Evolutionary conservation across 2,113 vertebrate genomes (phyloP).

Genomic region (Cyanistes caeruleus): DNA sequence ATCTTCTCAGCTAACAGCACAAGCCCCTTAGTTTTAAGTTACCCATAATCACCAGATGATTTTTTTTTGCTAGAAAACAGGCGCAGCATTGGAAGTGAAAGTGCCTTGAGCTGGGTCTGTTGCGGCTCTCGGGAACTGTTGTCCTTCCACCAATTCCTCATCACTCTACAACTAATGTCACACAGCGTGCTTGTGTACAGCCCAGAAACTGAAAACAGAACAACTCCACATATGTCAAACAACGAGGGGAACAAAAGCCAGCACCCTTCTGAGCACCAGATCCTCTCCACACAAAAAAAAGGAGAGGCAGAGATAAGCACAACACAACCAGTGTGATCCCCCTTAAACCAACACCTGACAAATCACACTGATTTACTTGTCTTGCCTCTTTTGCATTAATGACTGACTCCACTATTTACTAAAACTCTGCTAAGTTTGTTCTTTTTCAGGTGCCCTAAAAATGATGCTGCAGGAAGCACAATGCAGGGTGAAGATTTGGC

Average conservation of each 20-base stretch:
- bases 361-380: background rate
- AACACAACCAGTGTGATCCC: background rate
- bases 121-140: fast-evolving
- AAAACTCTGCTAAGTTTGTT: slow-evolving; percentile 59
- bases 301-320: background rate
- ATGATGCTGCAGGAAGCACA: slow-evolving; percentile 15
- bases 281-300: background rate
- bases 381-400: background rate
- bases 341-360: background rate
- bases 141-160: background rate
- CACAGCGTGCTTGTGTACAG: background rate
- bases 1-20: background rate
- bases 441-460: slow-evolving; percentile 43
- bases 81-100: background rate
- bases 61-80: background rate
- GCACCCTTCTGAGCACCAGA: background rate
- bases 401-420: slow-evolving; percentile 7
- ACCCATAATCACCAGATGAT: background rate
- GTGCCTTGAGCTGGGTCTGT: background rate
- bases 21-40: background rate
- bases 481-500: slow-evolving; percentile 15
- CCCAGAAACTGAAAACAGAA: background rate
- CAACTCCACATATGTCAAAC: background rate
- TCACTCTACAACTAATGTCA: background rate
- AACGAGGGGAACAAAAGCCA: background rate